Conservation (phyloP, 1,140 invertebrate genomes). For the Ganaspis sp. region DNA sequence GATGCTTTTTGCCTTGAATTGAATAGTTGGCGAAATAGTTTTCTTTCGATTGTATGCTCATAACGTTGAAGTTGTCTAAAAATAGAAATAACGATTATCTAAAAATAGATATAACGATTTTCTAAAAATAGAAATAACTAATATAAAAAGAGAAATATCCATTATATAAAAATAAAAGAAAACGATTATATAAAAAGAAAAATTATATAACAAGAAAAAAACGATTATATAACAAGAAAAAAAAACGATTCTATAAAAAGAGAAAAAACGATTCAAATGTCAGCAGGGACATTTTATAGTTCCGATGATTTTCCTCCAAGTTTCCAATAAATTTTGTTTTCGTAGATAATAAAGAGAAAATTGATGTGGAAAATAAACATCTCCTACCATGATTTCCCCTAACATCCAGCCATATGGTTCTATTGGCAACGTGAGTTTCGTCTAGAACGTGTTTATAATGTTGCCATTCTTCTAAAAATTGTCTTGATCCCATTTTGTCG, state of each 20-base stretch:
- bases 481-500: conserved; percentile 88
- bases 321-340: no score
- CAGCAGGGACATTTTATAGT: no score
- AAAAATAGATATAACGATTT: no score
- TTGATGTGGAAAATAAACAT: conserved; percentile 9
- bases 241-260: conserved; percentile 24
- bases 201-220: no score
- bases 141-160: no score
- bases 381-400: conserved; percentile 95
- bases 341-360: no score
- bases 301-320: no score
- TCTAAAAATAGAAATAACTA: no score
- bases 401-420: conserved; percentile 92
- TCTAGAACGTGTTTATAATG: conserved; percentile 85
- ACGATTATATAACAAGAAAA: conserved; percentile 16
- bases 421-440: conserved; percentile 81
- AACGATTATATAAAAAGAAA: no score
- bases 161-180: no score
- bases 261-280: conserved; percentile 32
- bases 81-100: no score
- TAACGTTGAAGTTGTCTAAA: conserved; percentile 94
- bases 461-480: conserved; percentile 91
- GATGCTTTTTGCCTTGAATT: conserved; percentile 83
- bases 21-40: conserved; percentile 91
- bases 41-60: conserved; percentile 80